Evolutionary conservation across 2,113 vertebrate species (phyloP).

Genomic region (Terrapene triunguis): DNA sequence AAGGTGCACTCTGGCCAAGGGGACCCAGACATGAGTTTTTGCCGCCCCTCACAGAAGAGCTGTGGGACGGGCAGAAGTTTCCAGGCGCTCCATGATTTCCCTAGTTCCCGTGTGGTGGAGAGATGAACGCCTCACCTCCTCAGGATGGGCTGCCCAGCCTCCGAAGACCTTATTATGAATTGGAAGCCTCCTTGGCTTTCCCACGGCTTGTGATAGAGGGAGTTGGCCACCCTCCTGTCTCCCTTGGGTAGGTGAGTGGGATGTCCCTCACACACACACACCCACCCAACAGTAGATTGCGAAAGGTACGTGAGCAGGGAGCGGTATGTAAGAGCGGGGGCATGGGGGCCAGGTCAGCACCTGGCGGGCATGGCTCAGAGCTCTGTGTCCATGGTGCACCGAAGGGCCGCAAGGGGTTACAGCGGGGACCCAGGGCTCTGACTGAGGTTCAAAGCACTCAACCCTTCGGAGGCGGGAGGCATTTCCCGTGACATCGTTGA

Average conservation of each 20-base stretch:
- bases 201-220: neutral
- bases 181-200: neutral
- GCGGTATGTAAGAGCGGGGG: neutral
- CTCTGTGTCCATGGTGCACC: neutral
- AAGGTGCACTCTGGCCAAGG: neutral
- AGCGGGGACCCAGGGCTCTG: neutral
- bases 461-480: neutral
- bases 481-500: neutral
- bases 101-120: neutral
- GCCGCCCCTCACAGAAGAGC: neutral
- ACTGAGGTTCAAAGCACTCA: neutral
- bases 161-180: neutral
- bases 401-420: neutral
- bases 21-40: neutral
- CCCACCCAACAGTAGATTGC: neutral
- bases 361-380: neutral
- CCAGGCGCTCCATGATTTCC: neutral
- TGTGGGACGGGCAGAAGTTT: neutral
- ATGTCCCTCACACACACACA: neutral
- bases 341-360: neutral
- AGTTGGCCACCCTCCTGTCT: neutral
- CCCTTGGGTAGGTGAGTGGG: neutral
- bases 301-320: neutral
- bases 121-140: neutral
- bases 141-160: too few species aligned